Base-by-base conservation (phyloP, 2,113 vertebrate species). In the Nothobranchius furzeri region DNA sequence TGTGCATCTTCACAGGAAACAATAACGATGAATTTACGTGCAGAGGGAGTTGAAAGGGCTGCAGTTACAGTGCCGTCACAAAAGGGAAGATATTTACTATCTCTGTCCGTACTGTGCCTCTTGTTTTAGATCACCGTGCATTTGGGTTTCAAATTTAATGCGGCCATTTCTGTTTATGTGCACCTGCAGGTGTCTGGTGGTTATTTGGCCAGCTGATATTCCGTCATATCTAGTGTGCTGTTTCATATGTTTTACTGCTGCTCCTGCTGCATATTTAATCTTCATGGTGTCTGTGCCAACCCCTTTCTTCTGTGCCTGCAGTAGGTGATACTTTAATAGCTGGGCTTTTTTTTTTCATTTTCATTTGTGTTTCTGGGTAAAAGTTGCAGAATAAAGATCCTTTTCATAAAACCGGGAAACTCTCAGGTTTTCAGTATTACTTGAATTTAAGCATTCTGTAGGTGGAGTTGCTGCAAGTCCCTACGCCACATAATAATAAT, bases 41-140 rank as follows among this genome's bases (percentile, higher is more conserved):
- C 48, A 24, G 37, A 52, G 1, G 3, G 24, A 2, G 17, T 7
- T 6, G n/a, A 63, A n/a, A 10, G 17, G 17, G 8, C 37, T 53
- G 37, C 6, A 9, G 11, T 42, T 3, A 64, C 12, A 9, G 9
- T 49, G 12, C 25, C 17, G 15, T 25, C 14, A 50, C 73, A 12
- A 42, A 59, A 51, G n/a, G 17, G 11, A 64, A 53, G 1, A 46
- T 60, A n/a, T 24, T 52, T 49, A 54, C 4, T 53, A 45, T 64
- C 13, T 30, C 37, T 36, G 6, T 42, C 12, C 15, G 12, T 13
- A 15, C 15, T 60, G 43, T 6, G 14, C 65, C 53, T 60, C 70
- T 30, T 43, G 45, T 64, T 35, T 60, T 40, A 72, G 52, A 72
- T 63, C 50, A 79, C 51, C 15, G 5, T 40, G 42, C 7, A 60